These are phyloP conservation scores for Mesorhabditis sp. DNA, from an alignment of 2,888 invertebrate genomes.

Conservation along the genomic window DNA sequence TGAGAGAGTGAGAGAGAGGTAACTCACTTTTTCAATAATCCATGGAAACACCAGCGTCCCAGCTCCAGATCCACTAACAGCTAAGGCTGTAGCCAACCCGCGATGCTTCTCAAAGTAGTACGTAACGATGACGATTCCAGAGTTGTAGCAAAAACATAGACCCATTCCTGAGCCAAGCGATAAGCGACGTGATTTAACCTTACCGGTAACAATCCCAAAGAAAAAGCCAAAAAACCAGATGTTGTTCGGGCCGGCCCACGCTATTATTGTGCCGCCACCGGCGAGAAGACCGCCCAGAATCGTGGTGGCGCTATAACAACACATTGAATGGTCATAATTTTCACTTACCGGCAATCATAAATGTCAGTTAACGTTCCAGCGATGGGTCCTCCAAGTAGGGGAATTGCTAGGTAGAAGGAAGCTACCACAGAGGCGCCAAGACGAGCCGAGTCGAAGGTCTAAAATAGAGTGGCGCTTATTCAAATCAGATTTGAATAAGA, in stretches of 20 bases:
- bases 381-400: constrained; percentile 76
- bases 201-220: constrained; percentile 70
- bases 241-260: constrained; percentile 66
- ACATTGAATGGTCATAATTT: not conserved
- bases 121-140: constrained; percentile 84
- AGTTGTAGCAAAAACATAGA: constrained; percentile 66
- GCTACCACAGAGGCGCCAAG: constrained; percentile 86
- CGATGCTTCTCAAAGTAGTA: constrained; percentile 74
- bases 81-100: constrained; percentile 71
- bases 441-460: constrained; percentile 78
- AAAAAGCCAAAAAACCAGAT: constrained; percentile 66
- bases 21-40: constrained; percentile 58
- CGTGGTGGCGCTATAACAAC: constrained; percentile 13
- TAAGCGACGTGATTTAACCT: not conserved
- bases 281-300: constrained; percentile 19
- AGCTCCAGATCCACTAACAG: constrained; percentile 59
- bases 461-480: too few relatives aligned
- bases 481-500: too few relatives aligned
- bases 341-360: constrained; percentile 24
- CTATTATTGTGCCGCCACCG: constrained; percentile 63
- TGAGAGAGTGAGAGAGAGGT: not conserved
- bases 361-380: constrained; percentile 30
- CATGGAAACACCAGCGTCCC: constrained; percentile 84
- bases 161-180: constrained; percentile 13
- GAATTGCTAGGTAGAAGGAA: constrained; percentile 85